Base-by-base conservation (phyloP, 2,113 vertebrate genomes). In the human (Homo sapiens) region DNA sequence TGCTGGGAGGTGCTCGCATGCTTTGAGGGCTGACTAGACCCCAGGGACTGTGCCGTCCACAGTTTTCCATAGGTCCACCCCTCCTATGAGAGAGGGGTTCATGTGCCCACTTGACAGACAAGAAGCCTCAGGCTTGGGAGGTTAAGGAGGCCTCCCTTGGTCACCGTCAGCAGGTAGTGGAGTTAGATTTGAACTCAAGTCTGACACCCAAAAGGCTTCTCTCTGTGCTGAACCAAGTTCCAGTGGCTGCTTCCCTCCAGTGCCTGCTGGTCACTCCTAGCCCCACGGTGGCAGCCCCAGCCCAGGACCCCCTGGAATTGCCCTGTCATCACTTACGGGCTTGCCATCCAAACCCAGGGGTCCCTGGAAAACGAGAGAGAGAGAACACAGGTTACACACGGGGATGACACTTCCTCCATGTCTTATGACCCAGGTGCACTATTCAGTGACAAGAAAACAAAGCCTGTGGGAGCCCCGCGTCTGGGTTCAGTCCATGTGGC, bases 311-410 rank as follows among this genome's bases (percentile, higher is more conserved):
- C 68, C 7, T n/a, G 16, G 27, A 57, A 66, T 2, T 32, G 64
- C 35, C 55, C 40, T 66, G 48, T 64, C 14, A 38, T 93, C 98
- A 99, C 99, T 99, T 98, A 99, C 99, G 27, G 99, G 99, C 98
- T 99, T 99, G 97, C 99, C 99, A 97, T 99, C 99, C 99, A 99
- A 98, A 96, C 99, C 99, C 96, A 99, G 99, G 16, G 99, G 99
- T 82, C 99, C 99, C 99, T 99, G 98, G 78, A 98, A 98, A 95
- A 93, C 2, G 52, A 94, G 57, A 89, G 72, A 94, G 66, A 89
- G 57, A 88, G 38, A 95, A 72, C 50, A 84, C 68, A 68, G 45
- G 68, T 97, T 68, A 97, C 73, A 81, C 5, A 43, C 0, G 30
- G 61, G 79, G 75, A 45, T 17, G 55, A 2, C 82, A 30, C 59